Conservation (phyloP, 2,797 vertebrate genomes). For the Pteronotus mesoamericanus region DNA sequence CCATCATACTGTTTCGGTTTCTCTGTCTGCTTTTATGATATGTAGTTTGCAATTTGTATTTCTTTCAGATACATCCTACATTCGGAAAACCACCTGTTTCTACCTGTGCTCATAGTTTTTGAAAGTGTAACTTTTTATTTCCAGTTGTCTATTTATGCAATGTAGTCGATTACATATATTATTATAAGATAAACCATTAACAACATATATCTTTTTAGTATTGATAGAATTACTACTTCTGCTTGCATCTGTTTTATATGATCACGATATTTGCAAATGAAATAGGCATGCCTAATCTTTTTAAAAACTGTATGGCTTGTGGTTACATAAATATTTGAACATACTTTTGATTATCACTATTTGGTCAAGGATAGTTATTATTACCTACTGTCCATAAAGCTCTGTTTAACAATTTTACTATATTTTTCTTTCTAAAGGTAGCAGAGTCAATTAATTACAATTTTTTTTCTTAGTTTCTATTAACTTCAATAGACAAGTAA, state of each 20-base stretch:
- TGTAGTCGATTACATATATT: background rate
- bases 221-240: background rate
- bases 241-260: background rate
- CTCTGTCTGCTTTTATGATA: background rate
- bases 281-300: background rate
- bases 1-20: background rate
- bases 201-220: background rate
- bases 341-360: background rate
- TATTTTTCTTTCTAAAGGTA: background rate
- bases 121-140: background rate
- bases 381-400: background rate
- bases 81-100: background rate
- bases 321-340: background rate
- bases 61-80: background rate
- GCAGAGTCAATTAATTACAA: background rate
- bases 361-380: background rate
- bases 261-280: background rate
- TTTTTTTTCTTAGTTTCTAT: background rate
- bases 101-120: background rate
- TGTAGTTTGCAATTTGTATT: background rate
- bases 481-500: background rate
- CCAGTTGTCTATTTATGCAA: background rate
- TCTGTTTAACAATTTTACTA: background rate
- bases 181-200: background rate
- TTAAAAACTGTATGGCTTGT: background rate